Evolutionary conservation across 2,888 invertebrate genomes (phyloP).

Genomic region (Phragmatobia fuliginosa): DNA sequence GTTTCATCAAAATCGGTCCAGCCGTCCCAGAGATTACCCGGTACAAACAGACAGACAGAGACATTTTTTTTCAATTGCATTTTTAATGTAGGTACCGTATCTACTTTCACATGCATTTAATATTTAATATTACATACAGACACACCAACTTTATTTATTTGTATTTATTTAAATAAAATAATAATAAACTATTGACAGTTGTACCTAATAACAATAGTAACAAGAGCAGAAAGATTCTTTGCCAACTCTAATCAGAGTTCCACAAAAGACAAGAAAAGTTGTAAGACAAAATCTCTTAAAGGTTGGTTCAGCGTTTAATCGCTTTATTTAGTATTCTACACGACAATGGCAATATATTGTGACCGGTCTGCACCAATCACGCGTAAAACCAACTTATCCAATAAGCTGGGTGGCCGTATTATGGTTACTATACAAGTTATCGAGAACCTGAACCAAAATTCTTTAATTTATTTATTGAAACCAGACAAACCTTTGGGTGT

Average conservation of each 20-base stretch:
- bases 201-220: not conserved
- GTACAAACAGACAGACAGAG: too few relatives aligned
- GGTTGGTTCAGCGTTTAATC: conserved; percentile 47
- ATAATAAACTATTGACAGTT: not conserved
- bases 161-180: not conserved
- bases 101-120: too few relatives aligned
- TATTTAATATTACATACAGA: too few relatives aligned
- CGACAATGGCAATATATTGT: conserved; percentile 76
- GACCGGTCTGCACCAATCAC: conserved; percentile 78
- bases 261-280: conserved; percentile 6
- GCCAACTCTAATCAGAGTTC: not conserved
- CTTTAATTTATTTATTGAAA: too few relatives aligned
- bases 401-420: conserved; percentile 65
- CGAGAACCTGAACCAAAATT: conserved; percentile 7
- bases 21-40: too few relatives aligned
- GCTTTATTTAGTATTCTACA: conserved; percentile 72
- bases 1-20: too few relatives aligned
- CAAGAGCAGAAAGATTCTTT: not conserved
- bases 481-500: too few relatives aligned
- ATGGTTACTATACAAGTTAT: conserved; percentile 8
- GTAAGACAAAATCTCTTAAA: conserved; percentile 25
- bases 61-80: too few relatives aligned
- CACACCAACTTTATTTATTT: too few relatives aligned
- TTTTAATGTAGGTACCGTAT: too few relatives aligned
- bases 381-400: conserved; percentile 79